Evolutionary conservation across 2,797 vertebrate genomes (phyloP).

Genomic region (Paguma larvata): DNA sequence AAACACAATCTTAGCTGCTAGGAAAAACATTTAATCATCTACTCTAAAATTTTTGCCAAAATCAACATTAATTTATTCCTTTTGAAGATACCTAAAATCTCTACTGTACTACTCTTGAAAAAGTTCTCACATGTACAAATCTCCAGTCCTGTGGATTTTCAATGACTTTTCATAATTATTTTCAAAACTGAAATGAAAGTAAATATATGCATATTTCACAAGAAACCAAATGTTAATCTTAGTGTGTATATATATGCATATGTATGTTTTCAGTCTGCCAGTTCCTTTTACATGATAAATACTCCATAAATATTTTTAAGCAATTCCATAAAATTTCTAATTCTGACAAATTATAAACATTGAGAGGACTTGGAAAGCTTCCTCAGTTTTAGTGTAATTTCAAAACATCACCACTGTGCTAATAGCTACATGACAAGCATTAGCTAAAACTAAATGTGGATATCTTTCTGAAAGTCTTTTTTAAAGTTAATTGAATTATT

Average conservation of each 20-base stretch:
- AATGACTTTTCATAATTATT: slow-evolving; percentile 16
- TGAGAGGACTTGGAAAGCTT: slow-evolving; percentile 38
- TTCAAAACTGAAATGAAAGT: neutral
- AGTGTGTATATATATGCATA: neutral
- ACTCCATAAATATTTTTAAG: neutral
- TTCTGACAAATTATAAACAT: slow-evolving; percentile 60
- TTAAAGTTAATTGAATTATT: slow-evolving; percentile 73
- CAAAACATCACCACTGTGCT: slow-evolving; percentile 70
- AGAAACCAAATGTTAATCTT: neutral
- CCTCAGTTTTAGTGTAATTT: slow-evolving; percentile 68
- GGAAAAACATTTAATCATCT: neutral
- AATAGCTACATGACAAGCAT: slow-evolving; percentile 70
- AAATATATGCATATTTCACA: neutral
- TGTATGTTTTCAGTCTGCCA: neutral
- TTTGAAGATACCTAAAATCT: neutral
- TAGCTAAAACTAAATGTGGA: slow-evolving; percentile 64
- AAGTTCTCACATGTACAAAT: neutral
- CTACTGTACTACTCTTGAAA: neutral
- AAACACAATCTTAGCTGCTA: neutral
- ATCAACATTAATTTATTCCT: neutral
- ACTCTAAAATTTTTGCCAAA: neutral
- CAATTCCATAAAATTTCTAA: slow-evolving; percentile 49
- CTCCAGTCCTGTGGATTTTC: neutral
- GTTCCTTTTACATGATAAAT: slow-evolving; percentile 34
- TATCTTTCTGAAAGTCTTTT: slow-evolving; percentile 69